These are phyloP conservation scores for Rhegmatorhina hoffmannsi DNA, from an alignment of 2,113 vertebrate species.

Conservation along the genomic window DNA sequence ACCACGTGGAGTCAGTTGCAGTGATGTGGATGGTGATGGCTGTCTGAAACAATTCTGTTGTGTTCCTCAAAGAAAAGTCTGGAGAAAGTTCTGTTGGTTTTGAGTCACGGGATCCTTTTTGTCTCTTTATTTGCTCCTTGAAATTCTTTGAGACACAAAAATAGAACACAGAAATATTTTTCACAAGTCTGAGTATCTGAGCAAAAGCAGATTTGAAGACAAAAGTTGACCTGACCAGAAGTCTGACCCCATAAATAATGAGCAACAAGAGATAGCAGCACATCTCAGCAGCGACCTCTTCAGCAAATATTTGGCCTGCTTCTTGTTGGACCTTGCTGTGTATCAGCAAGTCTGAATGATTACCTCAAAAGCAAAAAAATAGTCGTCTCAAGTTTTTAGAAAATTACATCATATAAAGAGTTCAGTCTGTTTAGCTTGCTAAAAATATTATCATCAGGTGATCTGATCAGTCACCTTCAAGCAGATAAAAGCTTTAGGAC, in stretches of 20 bases:
- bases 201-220: background rate
- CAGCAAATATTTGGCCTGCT: background rate
- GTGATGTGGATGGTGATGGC: background rate
- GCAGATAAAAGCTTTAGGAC: background rate
- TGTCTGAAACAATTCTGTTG: background rate
- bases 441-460: constrained; percentile 30
- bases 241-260: background rate
- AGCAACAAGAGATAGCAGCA: background rate
- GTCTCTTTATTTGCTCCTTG: background rate
- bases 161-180: background rate
- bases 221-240: constrained; percentile 11
- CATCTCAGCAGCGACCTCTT: background rate
- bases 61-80: background rate
- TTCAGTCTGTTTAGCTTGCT: background rate
- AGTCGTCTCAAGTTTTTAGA: background rate
- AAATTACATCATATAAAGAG: background rate
- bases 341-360: background rate
- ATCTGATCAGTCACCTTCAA: constrained; percentile 28
- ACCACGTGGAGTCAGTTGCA: background rate
- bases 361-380: background rate
- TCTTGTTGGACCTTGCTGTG: background rate
- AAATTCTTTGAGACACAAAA: background rate
- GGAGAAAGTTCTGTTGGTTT: background rate
- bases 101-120: background rate
- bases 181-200: background rate